Evolutionary conservation across 2,797 vertebrate species (phyloP), one percentile per base, ranked within the genome.

Genomic region (Sebastolobus altivelis): DNA sequence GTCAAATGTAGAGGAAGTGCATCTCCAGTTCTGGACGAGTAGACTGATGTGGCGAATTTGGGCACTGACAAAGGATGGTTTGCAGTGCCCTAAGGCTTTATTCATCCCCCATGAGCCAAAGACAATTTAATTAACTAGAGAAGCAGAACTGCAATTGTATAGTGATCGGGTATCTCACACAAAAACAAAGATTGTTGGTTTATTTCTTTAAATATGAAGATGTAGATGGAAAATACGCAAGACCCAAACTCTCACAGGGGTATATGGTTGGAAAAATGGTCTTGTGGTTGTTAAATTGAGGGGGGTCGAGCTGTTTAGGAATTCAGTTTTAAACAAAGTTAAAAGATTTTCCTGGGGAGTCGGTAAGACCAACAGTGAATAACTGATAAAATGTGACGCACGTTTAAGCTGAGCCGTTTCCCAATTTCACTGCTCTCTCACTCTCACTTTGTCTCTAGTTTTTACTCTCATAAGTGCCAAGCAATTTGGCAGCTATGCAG

Each of bases 111-210:
- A 4, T 60, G 82, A 88, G 83, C 86, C 75, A 89, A 37, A 79
- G 76, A 85, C 86, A 67, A 77, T 90, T 87, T 81, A 89, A 87
- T 90, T 87, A 89, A 86, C 81, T 75, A 22, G 85, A 88, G 88
- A 80, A 81, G 86, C 84, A 69, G 73, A 18, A 29, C 68, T 86
- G 65, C 82, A 84, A 87, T 77, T 81, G 65, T 68, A 43, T 43
- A 72, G 79, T 68, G 79, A 77, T 60, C 61, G 8, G 22, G 25
- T 74, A 43, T 7, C 9, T 59, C n/a, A 0, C 25, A 65, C 38
- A 59, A 49, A 74, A 63, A n/a, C 33, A 16, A 61, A 75, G 38
- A 16, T 31, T 1, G 29, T 11, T 71, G 31, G 16, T 62, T 70
- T 4, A n/a, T 58, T 55, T 7, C 18, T 61, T 2, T 75, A 54